Base-by-base conservation (phyloP, 2,888 invertebrate species). In the Euphydryas editha region DNA sequence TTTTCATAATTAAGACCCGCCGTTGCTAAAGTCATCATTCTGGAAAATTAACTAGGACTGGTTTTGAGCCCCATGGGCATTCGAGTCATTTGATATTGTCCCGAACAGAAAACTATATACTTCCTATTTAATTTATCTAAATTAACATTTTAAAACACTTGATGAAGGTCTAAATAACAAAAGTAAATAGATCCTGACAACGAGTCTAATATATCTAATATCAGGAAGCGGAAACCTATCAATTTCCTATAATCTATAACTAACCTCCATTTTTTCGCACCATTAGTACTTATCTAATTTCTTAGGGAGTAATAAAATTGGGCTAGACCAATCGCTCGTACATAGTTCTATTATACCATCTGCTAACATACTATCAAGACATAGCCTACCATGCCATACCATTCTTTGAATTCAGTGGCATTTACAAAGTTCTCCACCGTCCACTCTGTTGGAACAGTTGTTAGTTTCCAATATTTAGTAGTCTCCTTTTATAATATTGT, bases 311-410 rank as follows among this genome's bases (percentile, higher is more conserved):
- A 70, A 58, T 4, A 64, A 42, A 17, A 66, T 21, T 21, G 69
- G 68, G 54, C 66, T 69, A 13, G 54, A 54, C 63, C 69, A 69
- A 39, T 66, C 60, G 44, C 69, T 69, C 21, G 39, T 30, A 20
- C 74, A 75, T 21, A 76, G 76, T 62, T 72, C 64, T 17, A 86
- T 82, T 15, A 84, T 76, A 37, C 76, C 75, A 51, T 81, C 70
- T n/a, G n/a, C n/a, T n/a, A n/a, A n/a, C n/a, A n/a, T n/a, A n/a
- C n/a, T n/a, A n/a, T n/a, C n/a, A n/a, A n/a, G n/a, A n/a, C n/a
- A n/a, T n/a, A n/a, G n/a, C n/a, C n/a, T n/a, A n/a, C n/a, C n/a
- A n/a, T n/a, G n/a, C n/a, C n/a, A n/a, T n/a, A n/a, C n/a, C n/a
- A n/a, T n/a, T n/a, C n/a, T n/a, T n/a, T n/a, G n/a, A n/a, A n/a